A percentile compares a stretch with the other conserved stretches of the same genome.
Evolutionary conservation across 2,113 vertebrate species (phyloP).

Genomic region (Orientallactaga bullata): DNA sequence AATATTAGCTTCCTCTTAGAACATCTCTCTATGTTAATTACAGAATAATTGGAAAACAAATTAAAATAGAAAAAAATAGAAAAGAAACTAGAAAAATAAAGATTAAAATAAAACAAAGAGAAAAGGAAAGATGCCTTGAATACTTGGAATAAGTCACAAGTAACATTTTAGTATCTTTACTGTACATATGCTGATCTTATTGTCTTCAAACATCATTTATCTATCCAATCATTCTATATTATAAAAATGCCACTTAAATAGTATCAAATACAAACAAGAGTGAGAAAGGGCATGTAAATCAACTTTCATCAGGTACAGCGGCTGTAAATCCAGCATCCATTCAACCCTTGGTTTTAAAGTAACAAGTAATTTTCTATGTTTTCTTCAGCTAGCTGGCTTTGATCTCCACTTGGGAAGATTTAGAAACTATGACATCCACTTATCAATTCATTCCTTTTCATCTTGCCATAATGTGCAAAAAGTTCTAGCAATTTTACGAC

Average conservation of each 20-base stretch:
- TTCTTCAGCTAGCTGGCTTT: neutral
- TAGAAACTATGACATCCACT: neutral
- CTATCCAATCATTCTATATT: neutral
- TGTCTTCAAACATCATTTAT: conserved; percentile 22
- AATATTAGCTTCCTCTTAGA: conserved; percentile 34
- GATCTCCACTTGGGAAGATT: neutral
- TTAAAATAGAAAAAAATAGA: neutral
- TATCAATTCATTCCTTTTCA: neutral
- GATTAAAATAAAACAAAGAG: neutral
- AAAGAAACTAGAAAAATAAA: neutral
- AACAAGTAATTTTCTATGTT: neutral
- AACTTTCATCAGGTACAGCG: neutral
- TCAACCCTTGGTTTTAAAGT: neutral
- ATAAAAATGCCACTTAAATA: neutral
- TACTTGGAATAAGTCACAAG: neutral
- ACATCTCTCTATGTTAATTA: neutral
- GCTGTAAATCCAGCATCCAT: neutral
- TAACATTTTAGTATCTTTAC: neutral
- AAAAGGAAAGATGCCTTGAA: neutral
- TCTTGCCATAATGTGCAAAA: neutral
- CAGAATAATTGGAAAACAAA: conserved; percentile 41
- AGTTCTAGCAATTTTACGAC: neutral
- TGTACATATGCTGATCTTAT: neutral
- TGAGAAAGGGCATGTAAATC: neutral
- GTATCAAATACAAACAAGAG: neutral